phyloP scores from a whole-genome alignment of 1,140 invertebrate species.

The Eubasilissa regina region DNA sequence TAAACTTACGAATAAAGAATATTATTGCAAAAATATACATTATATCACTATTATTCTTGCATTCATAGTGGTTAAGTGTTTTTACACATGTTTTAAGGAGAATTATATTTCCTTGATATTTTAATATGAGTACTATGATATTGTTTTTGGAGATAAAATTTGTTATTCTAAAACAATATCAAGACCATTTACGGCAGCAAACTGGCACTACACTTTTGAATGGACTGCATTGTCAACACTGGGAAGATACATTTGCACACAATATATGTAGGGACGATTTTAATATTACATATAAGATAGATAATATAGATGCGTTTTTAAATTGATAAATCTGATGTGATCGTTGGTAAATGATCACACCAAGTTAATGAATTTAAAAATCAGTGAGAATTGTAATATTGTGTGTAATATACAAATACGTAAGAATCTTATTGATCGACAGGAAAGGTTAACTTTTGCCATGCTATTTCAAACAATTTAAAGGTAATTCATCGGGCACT shows the following conservation, averaged over 20 bases:
- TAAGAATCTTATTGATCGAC: not conserved
- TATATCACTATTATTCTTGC: conserved; percentile 30
- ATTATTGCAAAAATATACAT: conserved; percentile 1
- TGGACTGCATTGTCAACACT: too few relatives aligned
- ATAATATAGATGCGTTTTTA: not conserved
- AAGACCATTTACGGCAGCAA: too few relatives aligned
- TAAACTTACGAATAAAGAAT: not conserved
- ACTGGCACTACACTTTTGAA: too few relatives aligned
- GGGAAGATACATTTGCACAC: too few relatives aligned
- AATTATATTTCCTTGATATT: conserved; percentile 5
- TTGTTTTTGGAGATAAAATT: too few relatives aligned
- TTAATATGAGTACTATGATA: not conserved
- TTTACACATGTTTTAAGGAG: conserved; percentile 1
- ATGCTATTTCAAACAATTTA: too few relatives aligned
- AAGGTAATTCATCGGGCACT: too few relatives aligned
- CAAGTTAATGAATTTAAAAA: not conserved
- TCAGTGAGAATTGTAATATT: conserved; percentile 1
- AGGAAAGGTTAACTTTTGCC: too few relatives aligned
- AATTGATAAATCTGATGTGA: not conserved
- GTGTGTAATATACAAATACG: not conserved
- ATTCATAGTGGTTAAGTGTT: conserved; percentile 30
- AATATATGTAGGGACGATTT: not conserved
- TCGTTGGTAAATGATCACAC: not conserved
- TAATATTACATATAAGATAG: not conserved
- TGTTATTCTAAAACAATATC: too few relatives aligned